Conservation (phyloP, 2,113 vertebrate species). For the Argyrosomus japonicus region DNA sequence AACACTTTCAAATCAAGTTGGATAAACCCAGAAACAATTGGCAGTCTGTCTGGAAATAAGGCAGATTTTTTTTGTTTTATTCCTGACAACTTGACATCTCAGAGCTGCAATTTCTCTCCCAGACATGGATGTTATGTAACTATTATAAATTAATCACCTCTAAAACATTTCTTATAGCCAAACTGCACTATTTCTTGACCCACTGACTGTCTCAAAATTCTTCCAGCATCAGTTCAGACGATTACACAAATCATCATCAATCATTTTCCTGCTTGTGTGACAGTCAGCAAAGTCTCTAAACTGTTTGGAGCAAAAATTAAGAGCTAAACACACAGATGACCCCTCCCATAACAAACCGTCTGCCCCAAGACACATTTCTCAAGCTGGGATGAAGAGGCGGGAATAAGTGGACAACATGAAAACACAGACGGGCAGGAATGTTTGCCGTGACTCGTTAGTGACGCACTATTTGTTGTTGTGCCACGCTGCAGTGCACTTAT, state of each 20-base stretch:
- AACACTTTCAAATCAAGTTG: slow-evolving; percentile 38
- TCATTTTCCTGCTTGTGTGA: neutral
- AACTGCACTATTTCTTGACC: slow-evolving; percentile 11
- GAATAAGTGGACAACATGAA: slow-evolving; percentile 36
- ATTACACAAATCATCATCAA: slow-evolving; percentile 12
- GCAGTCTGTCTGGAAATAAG: neutral
- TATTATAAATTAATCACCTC: slow-evolving; percentile 35
- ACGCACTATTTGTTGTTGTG: slow-evolving; percentile 79
- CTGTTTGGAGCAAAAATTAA: neutral
- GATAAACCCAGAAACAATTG: slow-evolving; percentile 12
- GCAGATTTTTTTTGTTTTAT: neutral
- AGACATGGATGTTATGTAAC: slow-evolving; percentile 2
- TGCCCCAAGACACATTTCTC: slow-evolving; percentile 10
- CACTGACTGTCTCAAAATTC: slow-evolving; percentile 21
- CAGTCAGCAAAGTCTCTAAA: neutral
- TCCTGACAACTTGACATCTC: slow-evolving; percentile 24
- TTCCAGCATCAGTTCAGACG: neutral
- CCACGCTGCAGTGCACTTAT: slow-evolving; percentile 53
- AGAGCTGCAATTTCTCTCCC: slow-evolving; percentile 25
- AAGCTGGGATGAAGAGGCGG: slow-evolving; percentile 35
- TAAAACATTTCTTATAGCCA: neutral
- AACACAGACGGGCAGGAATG: slow-evolving; percentile 67
- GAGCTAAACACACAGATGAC: slow-evolving; percentile 16
- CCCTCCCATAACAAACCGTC: slow-evolving; percentile 32
- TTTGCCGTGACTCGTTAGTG: slow-evolving; percentile 73